These are phyloP conservation scores for Zeugodacus cucurbitae DNA, from an alignment of 1,140 invertebrate genomes.

Conservation along the genomic window DNA sequence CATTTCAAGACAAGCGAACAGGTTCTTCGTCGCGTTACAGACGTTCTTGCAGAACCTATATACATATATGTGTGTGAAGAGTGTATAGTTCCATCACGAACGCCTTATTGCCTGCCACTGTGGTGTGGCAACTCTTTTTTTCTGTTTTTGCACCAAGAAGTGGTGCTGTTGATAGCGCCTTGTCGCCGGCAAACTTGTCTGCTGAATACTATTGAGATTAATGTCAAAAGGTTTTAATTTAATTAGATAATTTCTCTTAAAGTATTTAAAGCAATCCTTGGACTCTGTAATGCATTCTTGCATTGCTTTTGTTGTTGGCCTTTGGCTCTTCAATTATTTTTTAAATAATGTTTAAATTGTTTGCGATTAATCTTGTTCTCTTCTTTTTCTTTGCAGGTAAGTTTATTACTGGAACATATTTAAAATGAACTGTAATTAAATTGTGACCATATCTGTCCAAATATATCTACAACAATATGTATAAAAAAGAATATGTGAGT, in stretches of 20 bases:
- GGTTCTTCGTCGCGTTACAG: not conserved
- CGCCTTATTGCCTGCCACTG: not conserved
- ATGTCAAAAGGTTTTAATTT: slow-evolving; percentile 37
- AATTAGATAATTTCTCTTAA: slow-evolving; percentile 31
- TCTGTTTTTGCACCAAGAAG: not conserved
- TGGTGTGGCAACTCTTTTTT: not conserved
- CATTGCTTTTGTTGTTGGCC: not conserved
- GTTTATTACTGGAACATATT: slow-evolving; percentile 3
- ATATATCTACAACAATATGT: not conserved
- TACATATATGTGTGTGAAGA: not conserved
- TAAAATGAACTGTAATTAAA: not conserved
- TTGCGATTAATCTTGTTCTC: slow-evolving; percentile 11
- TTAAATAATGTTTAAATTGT: slow-evolving; percentile 19
- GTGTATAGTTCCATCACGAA: not conserved
- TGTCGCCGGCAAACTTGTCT: not conserved
- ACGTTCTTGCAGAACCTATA: not conserved
- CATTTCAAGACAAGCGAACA: slow-evolving; percentile 32
- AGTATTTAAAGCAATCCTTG: not conserved
- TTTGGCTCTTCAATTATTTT: slow-evolving; percentile 19
- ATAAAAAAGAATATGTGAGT: not conserved
- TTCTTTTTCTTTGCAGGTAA: slow-evolving; percentile 9
- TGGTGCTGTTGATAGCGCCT: slow-evolving; percentile 2
- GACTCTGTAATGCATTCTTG: not conserved
- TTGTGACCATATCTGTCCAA: not conserved
- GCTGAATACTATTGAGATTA: not conserved